Percentiles rank a stretch among this genome's conserved stretches.
phyloP scores from a whole-genome alignment of 2,888 invertebrate species.

The Masnerella sp. region DNA sequence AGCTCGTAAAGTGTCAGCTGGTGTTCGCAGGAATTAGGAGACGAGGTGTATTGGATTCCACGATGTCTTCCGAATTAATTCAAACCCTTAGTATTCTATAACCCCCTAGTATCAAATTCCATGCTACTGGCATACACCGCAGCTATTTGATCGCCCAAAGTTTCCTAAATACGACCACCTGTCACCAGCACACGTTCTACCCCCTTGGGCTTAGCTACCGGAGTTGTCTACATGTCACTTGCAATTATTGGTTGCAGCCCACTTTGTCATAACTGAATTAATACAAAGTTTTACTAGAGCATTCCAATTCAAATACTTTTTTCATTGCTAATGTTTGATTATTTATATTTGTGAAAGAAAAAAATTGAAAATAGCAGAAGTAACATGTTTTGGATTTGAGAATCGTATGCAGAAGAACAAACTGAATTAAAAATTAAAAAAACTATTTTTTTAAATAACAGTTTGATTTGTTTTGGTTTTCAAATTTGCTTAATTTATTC shows the following conservation, averaged over 20 bases:
- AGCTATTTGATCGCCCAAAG: conserved; percentile 57
- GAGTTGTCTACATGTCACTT: conserved; percentile 29
- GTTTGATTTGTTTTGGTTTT: no score
- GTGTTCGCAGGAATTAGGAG: conserved; percentile 51
- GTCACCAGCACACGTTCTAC: conserved; percentile 60
- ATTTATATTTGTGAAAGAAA: no score
- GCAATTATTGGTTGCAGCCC: conserved; percentile 11
- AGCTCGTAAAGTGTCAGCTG: conserved; percentile 53
- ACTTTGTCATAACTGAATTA: background rate
- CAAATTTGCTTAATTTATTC: no score
- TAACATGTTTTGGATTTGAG: no score
- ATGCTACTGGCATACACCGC: conserved; percentile 57
- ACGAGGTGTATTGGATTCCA: conserved; percentile 57
- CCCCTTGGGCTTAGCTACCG: conserved; percentile 46
- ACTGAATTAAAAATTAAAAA: no score
- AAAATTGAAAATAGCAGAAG: no score
- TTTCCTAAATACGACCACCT: conserved; percentile 56
- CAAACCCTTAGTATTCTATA: conserved; percentile 46
- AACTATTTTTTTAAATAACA: no score
- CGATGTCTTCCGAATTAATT: conserved; percentile 51
- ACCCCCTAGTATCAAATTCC: conserved; percentile 49
- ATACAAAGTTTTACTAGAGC: no score
- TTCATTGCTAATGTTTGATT: no score
- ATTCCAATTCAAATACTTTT: no score
- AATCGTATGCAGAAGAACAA: no score